Percentiles rank a stretch among this genome's conserved stretches.
These are phyloP conservation scores for Anaspis maculata DNA, from an alignment of 2,888 invertebrate genomes.

Conservation along the genomic window DNA sequence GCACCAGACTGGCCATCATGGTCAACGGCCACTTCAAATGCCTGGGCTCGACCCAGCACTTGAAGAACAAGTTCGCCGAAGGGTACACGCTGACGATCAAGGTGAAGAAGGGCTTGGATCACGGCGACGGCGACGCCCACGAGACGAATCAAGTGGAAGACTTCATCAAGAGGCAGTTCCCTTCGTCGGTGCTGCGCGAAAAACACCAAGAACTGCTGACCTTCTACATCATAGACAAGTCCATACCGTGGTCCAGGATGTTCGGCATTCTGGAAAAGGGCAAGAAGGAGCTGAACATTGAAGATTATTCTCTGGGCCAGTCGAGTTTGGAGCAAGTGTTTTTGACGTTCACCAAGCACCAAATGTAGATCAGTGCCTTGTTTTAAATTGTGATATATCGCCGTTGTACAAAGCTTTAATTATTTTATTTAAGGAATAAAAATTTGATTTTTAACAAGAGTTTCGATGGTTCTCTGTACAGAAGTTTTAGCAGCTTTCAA, in stretches of 20 bases:
- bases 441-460: too few species aligned
- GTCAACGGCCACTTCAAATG: conserved; percentile 77
- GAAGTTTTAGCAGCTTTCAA: too few species aligned
- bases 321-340: conserved; percentile 77
- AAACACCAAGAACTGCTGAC: conserved; percentile 65
- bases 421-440: too few species aligned
- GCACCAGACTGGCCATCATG: conserved; percentile 75
- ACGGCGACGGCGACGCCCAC: too few species aligned
- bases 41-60: conserved; percentile 70
- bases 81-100: conserved; percentile 43
- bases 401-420: too few species aligned
- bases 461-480: too few species aligned
- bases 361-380: conserved; percentile 22
- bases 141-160: conserved; percentile 20
- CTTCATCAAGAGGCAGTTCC: conserved; percentile 32
- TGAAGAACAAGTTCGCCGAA: conserved; percentile 71
- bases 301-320: conserved; percentile 77
- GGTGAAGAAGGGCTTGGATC: conserved; percentile 41
- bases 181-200: conserved; percentile 46
- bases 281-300: conserved; percentile 46
- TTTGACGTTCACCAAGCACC: conserved; percentile 56
- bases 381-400: too few species aligned
- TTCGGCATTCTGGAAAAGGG: conserved; percentile 65
- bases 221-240: conserved; percentile 55
- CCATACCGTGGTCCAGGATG: conserved; percentile 63